Base-by-base conservation (phyloP, 2,888 invertebrate species). In the Caenorhabditis sulstoni region DNA sequence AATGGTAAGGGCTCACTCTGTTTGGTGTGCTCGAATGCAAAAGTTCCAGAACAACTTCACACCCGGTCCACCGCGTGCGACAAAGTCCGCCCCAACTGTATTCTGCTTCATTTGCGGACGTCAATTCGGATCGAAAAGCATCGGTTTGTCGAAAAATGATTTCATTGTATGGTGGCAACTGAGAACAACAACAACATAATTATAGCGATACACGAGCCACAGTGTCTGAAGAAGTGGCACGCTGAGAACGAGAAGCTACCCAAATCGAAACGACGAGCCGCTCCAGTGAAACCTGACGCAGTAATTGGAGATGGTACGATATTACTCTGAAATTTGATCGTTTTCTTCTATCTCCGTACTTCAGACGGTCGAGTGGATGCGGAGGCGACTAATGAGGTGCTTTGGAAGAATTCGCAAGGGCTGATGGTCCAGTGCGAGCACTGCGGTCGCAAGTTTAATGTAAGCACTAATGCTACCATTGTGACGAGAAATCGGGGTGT, bases 21-120 rank as follows among this genome's bases (percentile, higher is more conserved):
- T 45, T 22, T 37, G 37, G 5, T 49, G 11, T 8, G 5, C 11
- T 3, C 3, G 9, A 50, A 64, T 73, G 64, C 64, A 45, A 37
- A 58, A 12, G n/a, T 75, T 83, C 52, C 73, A 87, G 86, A 82
- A 86, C 45, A 82, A 86, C 67, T 79, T 87, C 45, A 86, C 78
- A 9, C 86, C 87, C 2, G 84, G 83, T 11, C 83, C 85, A 0
- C 83, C 87, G 11, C 70, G 84, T 47, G 89, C 88, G 20, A 85
- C 88, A 0, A 65, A 78, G 16, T 83, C 89, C n/a, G 90, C 91
- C 4, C 90, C 89, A 11, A 90, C 91, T 12, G 90, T 91, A 47
- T 90, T 91, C 74, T 94, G 94, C 87, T 93, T 93, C 89, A 92
- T 93, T 83, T 94, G 94, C 87, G 93, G 93, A 1, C 91, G 93